phyloP scores from a whole-genome alignment of 2,113 vertebrate species.

The Candoia aspera region DNA sequence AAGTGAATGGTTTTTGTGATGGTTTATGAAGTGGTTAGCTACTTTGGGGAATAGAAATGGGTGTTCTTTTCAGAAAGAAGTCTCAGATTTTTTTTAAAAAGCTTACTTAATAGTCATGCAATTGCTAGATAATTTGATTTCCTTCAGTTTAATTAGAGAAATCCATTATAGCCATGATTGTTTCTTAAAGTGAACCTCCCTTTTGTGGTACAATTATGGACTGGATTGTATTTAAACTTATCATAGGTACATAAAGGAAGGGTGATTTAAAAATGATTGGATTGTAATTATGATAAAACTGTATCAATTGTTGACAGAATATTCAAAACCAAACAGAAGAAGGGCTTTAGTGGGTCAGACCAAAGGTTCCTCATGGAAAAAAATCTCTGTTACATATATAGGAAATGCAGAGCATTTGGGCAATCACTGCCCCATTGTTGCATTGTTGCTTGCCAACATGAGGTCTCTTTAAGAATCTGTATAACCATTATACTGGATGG shows the following conservation, averaged over 20 bases:
- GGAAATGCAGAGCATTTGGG: too few species aligned
- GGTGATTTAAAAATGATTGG: neutral
- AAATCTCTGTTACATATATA: neutral
- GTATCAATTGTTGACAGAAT: neutral
- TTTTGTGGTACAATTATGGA: neutral
- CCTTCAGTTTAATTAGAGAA: constrained; percentile 63
- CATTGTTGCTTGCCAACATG: neutral
- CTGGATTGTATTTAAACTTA: constrained; percentile 23
- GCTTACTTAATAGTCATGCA: constrained; percentile 60
- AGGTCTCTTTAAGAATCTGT: neutral
- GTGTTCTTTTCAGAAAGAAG: constrained; percentile 2
- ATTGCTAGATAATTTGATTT: constrained; percentile 63
- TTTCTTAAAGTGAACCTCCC: constrained; percentile 41
- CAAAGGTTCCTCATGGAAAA: neutral
- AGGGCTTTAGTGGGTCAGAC: neutral
- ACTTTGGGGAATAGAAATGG: constrained; percentile 2
- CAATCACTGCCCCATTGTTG: too few species aligned
- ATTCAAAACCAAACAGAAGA: neutral
- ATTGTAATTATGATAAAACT: neutral
- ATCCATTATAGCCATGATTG: constrained; percentile 59
- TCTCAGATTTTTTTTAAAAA: constrained; percentile 45
- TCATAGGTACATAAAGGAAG: constrained; percentile 25
- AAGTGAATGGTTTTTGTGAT: neutral
- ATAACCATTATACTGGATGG: too few species aligned
- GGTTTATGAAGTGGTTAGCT: neutral